Evolutionary conservation across 92 coral and sea anemone genomes (phyloP), one percentile per base, ranked within the genome.

Genomic region (Nematostella vectensis): DNA sequence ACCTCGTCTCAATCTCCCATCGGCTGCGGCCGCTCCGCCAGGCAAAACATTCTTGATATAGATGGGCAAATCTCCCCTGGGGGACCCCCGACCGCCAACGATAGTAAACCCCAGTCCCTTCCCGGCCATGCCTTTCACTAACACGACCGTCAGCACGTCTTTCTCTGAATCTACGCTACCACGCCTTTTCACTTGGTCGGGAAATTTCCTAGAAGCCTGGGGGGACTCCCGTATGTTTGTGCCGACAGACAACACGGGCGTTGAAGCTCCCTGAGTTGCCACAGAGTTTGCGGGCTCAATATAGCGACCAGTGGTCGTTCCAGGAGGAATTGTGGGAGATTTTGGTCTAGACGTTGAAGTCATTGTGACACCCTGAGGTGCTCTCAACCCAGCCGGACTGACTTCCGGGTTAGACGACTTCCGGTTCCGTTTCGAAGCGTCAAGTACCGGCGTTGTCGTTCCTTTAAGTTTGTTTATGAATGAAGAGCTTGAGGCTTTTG

Each of bases 51-150:
- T 93, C 75, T 87, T 82, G 27, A 93, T 79, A 47, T 87, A 71
- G 25, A 93, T 84, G 22, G 91, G 82, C 76, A 93, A 60, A 55
- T 84, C 89, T 13, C 99, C 99, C 55, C 80, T 75, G 1, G 91
- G 75, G 15, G 93, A 87, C 4, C 80, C 96, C 54, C 73, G 75
- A 23, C 99, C 99, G 22, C 99, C 99, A 1, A 93, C 99, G 42
- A 93, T 93, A 24, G 99, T 93, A 48, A 93, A 93, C 16, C 99
- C 99, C 48, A 93, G 85, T 16, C 96, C 89, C 48, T 78, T 93
- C 2, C 89, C 89, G 47, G 76, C 83, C 71, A 85, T 72, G 13
- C 99, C 99, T 49, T 93, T 93, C 15, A 80, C 94, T 18, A 93
- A 58, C 0, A 86, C 95, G 1, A 93, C 75, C 1, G 96, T 85